phyloP scores from a whole-genome alignment of 2,797 vertebrate species.

The Onychomys arenicola region DNA sequence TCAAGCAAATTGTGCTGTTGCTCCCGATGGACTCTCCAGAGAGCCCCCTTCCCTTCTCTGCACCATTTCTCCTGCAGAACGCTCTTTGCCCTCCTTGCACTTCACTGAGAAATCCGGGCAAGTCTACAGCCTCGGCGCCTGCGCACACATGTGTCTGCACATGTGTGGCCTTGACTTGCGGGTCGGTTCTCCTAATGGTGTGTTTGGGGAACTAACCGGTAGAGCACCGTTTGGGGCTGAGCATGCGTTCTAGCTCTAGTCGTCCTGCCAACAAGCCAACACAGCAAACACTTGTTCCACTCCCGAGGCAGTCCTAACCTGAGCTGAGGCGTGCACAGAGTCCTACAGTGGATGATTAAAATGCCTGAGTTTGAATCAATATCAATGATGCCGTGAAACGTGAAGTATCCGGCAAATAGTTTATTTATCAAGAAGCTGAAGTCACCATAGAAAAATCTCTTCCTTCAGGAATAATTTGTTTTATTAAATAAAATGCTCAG shows the following conservation, averaged over 20 bases:
- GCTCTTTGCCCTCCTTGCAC: not conserved
- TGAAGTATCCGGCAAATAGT: not conserved
- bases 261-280: not conserved
- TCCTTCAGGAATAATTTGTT: conserved; percentile 18
- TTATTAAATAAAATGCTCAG: conserved; percentile 9
- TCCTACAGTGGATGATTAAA: not conserved
- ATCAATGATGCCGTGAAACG: not conserved
- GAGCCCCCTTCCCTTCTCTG: not conserved
- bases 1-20: not conserved
- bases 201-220: not conserved
- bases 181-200: not conserved
- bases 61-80: not conserved
- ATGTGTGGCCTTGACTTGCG: not conserved
- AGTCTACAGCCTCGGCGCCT: not conserved
- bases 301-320: not conserved
- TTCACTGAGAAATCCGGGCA: not conserved
- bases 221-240: not conserved
- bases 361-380: conserved; percentile 48
- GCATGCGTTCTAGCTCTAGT: not conserved
- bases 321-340: not conserved
- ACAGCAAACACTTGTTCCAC: not conserved
- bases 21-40: not conserved
- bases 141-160: no score
- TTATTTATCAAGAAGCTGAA: conserved; percentile 35
- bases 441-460: not conserved